A percentile compares a stretch with the other conserved stretches of the same genome.
phyloP scores from a whole-genome alignment of 2,797 vertebrate genomes.

The Xerus rutilus region DNA sequence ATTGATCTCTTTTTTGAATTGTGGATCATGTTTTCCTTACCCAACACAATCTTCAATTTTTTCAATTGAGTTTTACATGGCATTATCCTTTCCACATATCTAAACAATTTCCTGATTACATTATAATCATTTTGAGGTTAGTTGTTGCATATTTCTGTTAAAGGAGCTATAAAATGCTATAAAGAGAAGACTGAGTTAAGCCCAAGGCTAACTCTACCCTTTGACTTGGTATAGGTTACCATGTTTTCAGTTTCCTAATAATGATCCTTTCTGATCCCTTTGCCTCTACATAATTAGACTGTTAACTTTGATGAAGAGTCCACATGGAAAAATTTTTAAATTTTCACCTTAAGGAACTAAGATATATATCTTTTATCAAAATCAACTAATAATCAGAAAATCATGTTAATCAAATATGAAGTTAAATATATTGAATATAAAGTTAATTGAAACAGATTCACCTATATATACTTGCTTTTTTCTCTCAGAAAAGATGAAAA shows the following conservation, averaged over 20 bases:
- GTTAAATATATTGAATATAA: not conserved
- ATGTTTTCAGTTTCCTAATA: not conserved
- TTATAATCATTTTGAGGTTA: not conserved
- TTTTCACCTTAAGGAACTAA: not conserved
- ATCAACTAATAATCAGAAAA: not conserved
- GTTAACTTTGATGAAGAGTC: not conserved
- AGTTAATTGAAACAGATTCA: not conserved
- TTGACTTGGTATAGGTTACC: not conserved
- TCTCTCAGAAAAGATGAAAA: not conserved
- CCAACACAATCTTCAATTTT: not conserved
- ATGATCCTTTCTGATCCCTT: not conserved
- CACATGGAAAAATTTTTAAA: not conserved
- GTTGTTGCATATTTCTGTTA: not conserved
- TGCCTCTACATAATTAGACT: not conserved
- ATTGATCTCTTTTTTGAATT: not conserved
- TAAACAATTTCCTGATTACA: not conserved
- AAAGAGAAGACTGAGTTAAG: not conserved
- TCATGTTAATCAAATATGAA: not conserved
- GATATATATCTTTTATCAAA: not conserved
- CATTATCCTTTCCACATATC: not conserved
- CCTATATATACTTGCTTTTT: not conserved
- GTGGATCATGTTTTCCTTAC: not conserved
- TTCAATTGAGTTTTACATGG: not conserved
- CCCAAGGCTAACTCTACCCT: not conserved
- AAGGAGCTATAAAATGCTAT: not conserved